Base-by-base conservation (phyloP, 2,888 invertebrate genomes). In the Campoplex capitator region DNA sequence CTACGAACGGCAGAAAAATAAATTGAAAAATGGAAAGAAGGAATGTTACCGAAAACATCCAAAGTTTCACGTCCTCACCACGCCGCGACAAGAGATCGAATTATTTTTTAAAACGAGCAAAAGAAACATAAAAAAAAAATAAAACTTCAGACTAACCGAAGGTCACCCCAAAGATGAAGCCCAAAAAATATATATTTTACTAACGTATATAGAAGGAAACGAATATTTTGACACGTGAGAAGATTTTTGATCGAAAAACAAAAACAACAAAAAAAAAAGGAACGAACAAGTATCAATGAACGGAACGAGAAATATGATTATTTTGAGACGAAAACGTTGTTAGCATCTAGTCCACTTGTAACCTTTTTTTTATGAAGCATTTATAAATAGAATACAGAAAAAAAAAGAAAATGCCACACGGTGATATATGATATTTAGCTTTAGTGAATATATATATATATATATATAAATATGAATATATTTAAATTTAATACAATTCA, bases 111-210 rank as follows among this genome's bases (percentile, higher is more conserved):
- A 75, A 75, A 67, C 32, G 62, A 62, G 32, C 62, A 35, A 80
- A 67, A 54, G 0, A 23, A 23, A 23, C 23, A 23, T 23, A 23
- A 23, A 23, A 23, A 38, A 6, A 38, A 38, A 38, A 38, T 38
- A 68, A 67, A 79, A 51, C 70, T 83, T 75, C 83, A 83, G 54
- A 90, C 81, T 91, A 90, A 89, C 28, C 82, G 86, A 92, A 90
- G 91, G 90, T 91, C 90, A 91, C 91, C 62, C 93, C 93, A 93
- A 93, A 93, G 93, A 93, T 92, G 84, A 92, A 92, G 88, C 89
- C 93, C 93, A 93, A 93, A 93, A 23, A 93, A 93, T 92, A 92
- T 92, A 92, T 93, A 92, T 93, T 88, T 92, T 92, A 93, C 88
- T 92, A 91, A 90, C 89, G 62, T 62, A 88, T 62, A 76, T 45